Evolutionary conservation across 1,140 invertebrate genomes (phyloP).

Genomic region (Hyles vespertilio): DNA sequence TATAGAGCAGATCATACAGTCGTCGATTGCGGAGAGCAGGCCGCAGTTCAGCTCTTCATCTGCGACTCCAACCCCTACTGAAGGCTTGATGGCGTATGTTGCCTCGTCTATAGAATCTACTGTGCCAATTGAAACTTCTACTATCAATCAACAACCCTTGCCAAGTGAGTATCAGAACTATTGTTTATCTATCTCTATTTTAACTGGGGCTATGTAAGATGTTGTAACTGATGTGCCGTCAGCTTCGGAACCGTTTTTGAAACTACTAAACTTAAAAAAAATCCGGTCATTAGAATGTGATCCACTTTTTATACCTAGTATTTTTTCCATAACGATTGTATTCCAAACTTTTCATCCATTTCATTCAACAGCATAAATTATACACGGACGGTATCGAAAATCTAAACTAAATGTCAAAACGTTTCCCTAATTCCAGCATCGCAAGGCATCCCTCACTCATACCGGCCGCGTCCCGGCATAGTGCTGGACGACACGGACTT

Average conservation of each 20-base stretch:
- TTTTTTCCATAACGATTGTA: no score
- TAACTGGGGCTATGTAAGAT: no score
- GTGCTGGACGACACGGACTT: constrained; percentile 88
- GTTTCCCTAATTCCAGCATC: constrained; percentile 38
- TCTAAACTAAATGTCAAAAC: no score
- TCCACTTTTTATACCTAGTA: no score
- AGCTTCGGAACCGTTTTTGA: no score
- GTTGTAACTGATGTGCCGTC: no score
- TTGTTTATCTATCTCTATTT: no score
- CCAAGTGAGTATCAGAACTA: constrained; percentile 38
- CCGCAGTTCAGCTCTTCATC: constrained; percentile 41
- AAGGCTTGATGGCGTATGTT: constrained; percentile 43
- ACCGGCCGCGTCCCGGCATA: constrained; percentile 86
- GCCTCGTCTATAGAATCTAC: constrained; percentile 25
- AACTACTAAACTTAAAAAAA: no score
- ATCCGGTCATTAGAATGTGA: no score
- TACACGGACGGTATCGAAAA: no score
- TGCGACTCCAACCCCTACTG: constrained; percentile 52
- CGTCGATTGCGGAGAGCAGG: constrained; percentile 50
- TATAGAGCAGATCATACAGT: constrained; percentile 33
- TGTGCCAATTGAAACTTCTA: constrained; percentile 34
- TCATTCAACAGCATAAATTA: no score
- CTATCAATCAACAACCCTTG: constrained; percentile 61
- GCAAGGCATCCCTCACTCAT: constrained; percentile 67
- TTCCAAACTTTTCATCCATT: no score